phyloP scores from a whole-genome alignment of 1,140 invertebrate genomes.

The Bombus huntii region DNA sequence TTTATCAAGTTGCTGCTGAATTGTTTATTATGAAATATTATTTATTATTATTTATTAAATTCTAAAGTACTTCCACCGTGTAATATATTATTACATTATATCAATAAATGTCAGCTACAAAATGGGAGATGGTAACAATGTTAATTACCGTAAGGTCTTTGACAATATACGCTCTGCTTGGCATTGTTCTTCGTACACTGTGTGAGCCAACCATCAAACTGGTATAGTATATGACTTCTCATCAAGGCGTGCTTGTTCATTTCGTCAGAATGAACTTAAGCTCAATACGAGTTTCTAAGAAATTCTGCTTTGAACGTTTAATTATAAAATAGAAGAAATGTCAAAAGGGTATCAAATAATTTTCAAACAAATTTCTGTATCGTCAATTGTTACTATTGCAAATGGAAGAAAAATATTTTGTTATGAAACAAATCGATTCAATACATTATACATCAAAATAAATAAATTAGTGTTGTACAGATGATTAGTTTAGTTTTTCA shows the following conservation, averaged over 20 bases:
- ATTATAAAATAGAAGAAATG: neutral
- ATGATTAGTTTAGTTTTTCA: neutral
- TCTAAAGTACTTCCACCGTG: no score
- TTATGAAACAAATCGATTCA: no score
- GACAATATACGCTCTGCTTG: constrained; percentile 40
- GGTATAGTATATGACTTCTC: neutral
- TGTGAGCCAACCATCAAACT: neutral
- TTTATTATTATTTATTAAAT: no score
- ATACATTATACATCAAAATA: no score
- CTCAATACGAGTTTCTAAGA: neutral
- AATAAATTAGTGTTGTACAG: no score
- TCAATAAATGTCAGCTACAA: neutral
- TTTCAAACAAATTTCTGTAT: no score
- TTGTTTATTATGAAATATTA: no score
- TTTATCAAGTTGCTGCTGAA: neutral
- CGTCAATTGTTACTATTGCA: neutral
- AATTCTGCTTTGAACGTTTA: neutral
- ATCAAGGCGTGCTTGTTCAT: constrained; percentile 16
- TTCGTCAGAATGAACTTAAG: constrained; percentile 1
- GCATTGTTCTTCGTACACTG: constrained; percentile 9
- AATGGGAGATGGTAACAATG: neutral
- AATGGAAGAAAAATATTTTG: no score
- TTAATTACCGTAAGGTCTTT: constrained; percentile 61
- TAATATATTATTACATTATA: no score
- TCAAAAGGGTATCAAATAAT: fast-evolving